phyloP scores from a whole-genome alignment of 30 jellyfish, hydroid and myxozoan species.

The Aurelia aurita region DNA sequence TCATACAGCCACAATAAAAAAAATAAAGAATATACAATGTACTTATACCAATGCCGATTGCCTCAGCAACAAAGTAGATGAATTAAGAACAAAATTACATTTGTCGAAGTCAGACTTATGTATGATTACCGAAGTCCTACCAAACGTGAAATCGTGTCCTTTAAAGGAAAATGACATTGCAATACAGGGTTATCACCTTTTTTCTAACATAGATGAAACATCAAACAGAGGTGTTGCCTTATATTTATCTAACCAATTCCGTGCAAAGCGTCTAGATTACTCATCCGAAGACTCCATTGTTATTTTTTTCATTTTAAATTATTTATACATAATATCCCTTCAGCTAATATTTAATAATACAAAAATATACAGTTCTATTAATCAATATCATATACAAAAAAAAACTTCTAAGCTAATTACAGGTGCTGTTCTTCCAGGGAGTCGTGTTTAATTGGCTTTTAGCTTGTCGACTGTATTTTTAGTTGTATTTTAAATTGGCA shows the following conservation, averaged over 20 bases:
- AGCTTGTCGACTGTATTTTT: too few relatives aligned
- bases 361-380: too few relatives aligned
- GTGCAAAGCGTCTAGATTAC: slow-evolving; percentile 17
- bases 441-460: too few relatives aligned
- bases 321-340: too few relatives aligned
- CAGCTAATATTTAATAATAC: too few relatives aligned
- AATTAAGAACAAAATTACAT: slow-evolving; percentile 6
- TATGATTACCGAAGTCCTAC: slow-evolving; percentile 14
- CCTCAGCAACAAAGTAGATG: slow-evolving; percentile 26
- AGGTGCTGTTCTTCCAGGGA: too few relatives aligned
- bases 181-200: slow-evolving; percentile 18
- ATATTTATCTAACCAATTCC: neutral
- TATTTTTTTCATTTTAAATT: too few relatives aligned
- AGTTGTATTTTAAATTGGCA: too few relatives aligned
- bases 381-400: too few relatives aligned
- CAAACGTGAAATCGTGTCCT: neutral
- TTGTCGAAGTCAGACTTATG: slow-evolving; percentile 12
- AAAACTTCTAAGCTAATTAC: too few relatives aligned
- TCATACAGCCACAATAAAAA: slow-evolving; percentile 20
- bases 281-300: slow-evolving; percentile 2
- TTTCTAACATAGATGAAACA: slow-evolving; percentile 11
- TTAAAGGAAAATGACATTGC: neutral
- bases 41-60: slow-evolving; percentile 24
- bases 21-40: slow-evolving; percentile 8
- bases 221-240: slow-evolving; percentile 19